Base-by-base conservation (phyloP, 2,888 invertebrate species). In the Arrhopalites spinosus region DNA sequence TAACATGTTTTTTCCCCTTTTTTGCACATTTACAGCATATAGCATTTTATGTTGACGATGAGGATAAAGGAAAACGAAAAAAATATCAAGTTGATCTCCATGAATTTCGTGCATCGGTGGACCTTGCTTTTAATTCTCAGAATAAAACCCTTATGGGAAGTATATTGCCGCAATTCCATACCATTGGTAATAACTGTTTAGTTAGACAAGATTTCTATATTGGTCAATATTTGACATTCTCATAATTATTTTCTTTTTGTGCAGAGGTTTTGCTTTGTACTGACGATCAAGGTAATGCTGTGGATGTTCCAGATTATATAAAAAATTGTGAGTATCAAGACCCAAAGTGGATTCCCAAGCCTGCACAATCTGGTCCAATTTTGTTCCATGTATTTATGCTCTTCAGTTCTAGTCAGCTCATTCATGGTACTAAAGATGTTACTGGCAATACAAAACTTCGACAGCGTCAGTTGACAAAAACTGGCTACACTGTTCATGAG, bases 121-220 rank as follows among this genome's bases (percentile, higher is more conserved):
- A 86, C 56, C 83, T 87, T n/a, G 85, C 11, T 23, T 20, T 90
- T 53, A 88, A 88, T 0, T 87, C 88, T 7, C 83, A 86, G 25
- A 85, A 88, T 0, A 87, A 85, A 84, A 85, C 89, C 2, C 83
- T 84, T 76, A 85, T 87, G 5, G 87, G 88, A 76, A 91, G 91
- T 84, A 85, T 93, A 78, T 84, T 93, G 78, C 90, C 93, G 11
- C 92, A 93, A 83, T 90, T 89, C 84, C 87, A 88, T 80, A 43
- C 72, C 30, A 74, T 73, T 43, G 75, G 78, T 77, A 73, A 45
- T 45, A 66, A 69, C 20, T 27, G 15, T 43, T 25, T 59, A 8
- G 30, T 17, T 25, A 70, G 13, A 56, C n/a, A n/a, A n/a, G n/a
- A n/a, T n/a, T n/a, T n/a, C n/a, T n/a, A n/a, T n/a, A n/a, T n/a